Base-by-base conservation (phyloP, 2,888 invertebrate genomes). In the Glyphotaelius pellucidus region DNA sequence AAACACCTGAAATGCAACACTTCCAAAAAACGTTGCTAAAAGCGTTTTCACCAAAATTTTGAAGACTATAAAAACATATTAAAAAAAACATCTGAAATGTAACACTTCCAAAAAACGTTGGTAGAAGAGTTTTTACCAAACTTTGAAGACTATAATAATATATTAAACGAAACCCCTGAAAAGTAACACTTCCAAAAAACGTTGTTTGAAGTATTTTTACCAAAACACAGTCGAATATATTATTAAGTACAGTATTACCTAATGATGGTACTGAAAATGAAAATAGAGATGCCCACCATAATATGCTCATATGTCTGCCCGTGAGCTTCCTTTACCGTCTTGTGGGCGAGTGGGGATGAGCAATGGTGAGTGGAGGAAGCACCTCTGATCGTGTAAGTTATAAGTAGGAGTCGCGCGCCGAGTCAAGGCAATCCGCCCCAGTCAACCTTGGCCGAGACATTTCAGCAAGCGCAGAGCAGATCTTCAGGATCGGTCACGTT, bases 371-470 rank as follows among this genome's bases (percentile, higher is more conserved):
- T 87, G 86, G 86, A 52, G 52, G 87, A 67, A 81, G 81, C 47
- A n/a, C 80, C 81, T 30, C 38, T 31, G 52, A 47, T 19, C 1
- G n/a, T 38, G 83, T n/a, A 31, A 47, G n/a, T 83, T 30, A 90
- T 81, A 52, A 83, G 35, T 52, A 52, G 11, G 30, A 90, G 84
- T 35, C 15, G 5, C n/a, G 85, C 79, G 30, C 32, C 35, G 38
- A 85, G 47, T 83, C 90, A 38, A 47, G 87, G 67, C 87, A 87
- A 87, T 87, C 87, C 15, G 87, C 87, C 42, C 85, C 30, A 87
- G 87, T 87, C 67, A 87, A 87, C 87, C 87, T 87, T 87, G 87
- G 87, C 87, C 87, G 67, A 87, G 67, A 87, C 87, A 87, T 87
- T 87, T 52, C 67, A 67, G 52, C 87, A 7, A 52, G 47, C 47